A percentile compares a stretch with the other conserved stretches of the same genome.
Conservation (phyloP, 2,797 vertebrate genomes). For the Enteromius mattozi region DNA sequence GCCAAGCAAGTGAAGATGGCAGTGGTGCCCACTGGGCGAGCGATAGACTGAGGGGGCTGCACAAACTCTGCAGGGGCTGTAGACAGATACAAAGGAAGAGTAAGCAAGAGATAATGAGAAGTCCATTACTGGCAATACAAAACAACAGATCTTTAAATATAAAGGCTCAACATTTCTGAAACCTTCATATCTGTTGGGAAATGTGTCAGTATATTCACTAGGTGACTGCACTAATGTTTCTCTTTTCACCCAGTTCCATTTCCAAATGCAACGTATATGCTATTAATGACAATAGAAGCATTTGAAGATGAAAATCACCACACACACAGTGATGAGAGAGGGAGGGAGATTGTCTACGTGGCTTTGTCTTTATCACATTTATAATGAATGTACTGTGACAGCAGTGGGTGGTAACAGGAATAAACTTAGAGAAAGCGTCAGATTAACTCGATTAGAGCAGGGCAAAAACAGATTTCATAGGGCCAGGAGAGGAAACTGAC, state of each 20-base stretch:
- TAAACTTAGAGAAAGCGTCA: constrained; percentile 34
- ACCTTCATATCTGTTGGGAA: neutral
- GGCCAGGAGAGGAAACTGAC: constrained; percentile 40
- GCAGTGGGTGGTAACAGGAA: constrained; percentile 24
- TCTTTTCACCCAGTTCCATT: neutral
- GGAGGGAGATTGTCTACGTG: neutral
- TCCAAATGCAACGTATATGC: neutral
- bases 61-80: constrained; percentile 95
- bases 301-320: neutral
- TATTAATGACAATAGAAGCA: neutral
- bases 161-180: neutral
- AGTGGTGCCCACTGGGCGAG: constrained; percentile 91
- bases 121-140: neutral
- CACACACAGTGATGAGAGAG: constrained; percentile 2
- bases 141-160: neutral
- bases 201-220: neutral
- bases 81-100: neutral
- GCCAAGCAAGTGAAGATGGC: constrained; percentile 96
- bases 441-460: constrained; percentile 43
- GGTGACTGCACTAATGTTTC: neutral
- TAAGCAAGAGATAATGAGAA: neutral
- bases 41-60: constrained; percentile 94
- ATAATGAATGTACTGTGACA: constrained; percentile 40
- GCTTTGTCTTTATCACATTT: constrained; percentile 30
- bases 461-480: constrained; percentile 48